Evolutionary conservation across 2,888 invertebrate species (phyloP), one percentile per base, ranked within the genome.

Genomic region (Ectemnius cavifrons): DNA sequence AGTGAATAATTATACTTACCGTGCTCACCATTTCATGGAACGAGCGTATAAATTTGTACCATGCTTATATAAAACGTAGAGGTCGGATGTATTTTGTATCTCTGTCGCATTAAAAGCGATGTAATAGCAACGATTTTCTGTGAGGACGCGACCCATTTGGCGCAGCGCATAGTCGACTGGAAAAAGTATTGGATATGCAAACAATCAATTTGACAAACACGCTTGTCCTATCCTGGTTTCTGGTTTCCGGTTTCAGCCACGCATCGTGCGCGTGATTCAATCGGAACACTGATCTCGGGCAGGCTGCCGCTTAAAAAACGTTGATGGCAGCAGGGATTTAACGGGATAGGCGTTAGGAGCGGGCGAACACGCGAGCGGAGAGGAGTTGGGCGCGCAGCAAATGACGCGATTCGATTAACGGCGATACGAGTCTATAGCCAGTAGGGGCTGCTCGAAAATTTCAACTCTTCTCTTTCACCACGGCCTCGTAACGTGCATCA

Each of bases 341-440:
- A 67, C 66, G 57, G 14, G 62, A 59, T 59, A 23, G 63, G 63
- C 37, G 59, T 66, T 66, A 63, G 63, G 59, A 45, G 23, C 11
- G 37, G 8, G 37, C 37, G 37, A 37, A 37, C 37, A 37, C 37
- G 37, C 37, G 8, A 37, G 11, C 37, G 37, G 37, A 37, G 37
- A 37, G 37, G 37, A 37, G 37, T 8, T 8, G 37, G 28, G 63
- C 60, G 72, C 37, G 49, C 63, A 49, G 71, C 47, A 14, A 37
- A 56, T 57, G 37, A 37, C 47, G 37, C 75, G 65, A 72, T 72
- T 73, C 73, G 69, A 70, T 75, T 75, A 71, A 64, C 62, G 27
- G 13, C 14, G 56, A 58, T 47, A 62, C 57, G 37, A 23, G 14
- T n/a, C n/a, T 37, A 13, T 18, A 23, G 27, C 27, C 59, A 57